These are phyloP conservation scores for Channa maculata DNA, from an alignment of 2,113 vertebrate species.

Conservation along the genomic window DNA sequence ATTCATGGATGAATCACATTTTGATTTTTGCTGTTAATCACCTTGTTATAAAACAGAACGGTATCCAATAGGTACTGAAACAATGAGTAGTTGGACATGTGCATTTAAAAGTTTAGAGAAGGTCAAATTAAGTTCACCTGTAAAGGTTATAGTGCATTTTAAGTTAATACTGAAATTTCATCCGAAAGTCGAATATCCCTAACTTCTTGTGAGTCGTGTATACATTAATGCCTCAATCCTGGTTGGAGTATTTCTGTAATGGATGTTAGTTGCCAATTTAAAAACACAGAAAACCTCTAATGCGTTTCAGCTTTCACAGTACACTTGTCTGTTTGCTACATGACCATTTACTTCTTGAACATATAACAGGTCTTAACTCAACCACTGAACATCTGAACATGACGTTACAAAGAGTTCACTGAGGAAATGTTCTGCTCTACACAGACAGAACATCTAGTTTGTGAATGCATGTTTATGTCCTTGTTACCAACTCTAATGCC, in stretches of 20 bases:
- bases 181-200: too few relatives aligned
- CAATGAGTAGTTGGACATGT: too few relatives aligned
- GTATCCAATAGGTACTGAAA: too few relatives aligned
- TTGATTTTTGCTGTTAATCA: too few relatives aligned
- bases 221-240: slow-evolving; percentile 21
- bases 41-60: too few relatives aligned
- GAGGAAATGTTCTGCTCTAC: slow-evolving; percentile 12
- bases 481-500: background rate
- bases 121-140: too few relatives aligned
- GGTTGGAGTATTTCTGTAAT: slow-evolving; percentile 29
- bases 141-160: too few relatives aligned
- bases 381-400: slow-evolving; percentile 14
- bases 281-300: slow-evolving; percentile 32
- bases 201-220: too few relatives aligned
- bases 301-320: slow-evolving; percentile 24
- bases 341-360: slow-evolving; percentile 1
- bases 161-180: too few relatives aligned
- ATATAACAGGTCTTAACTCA: slow-evolving; percentile 13
- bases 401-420: background rate
- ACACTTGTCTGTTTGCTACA: background rate
- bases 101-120: too few relatives aligned
- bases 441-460: background rate
- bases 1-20: too few relatives aligned
- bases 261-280: slow-evolving; percentile 22
- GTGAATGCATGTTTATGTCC: background rate